These are phyloP conservation scores for Drosophila dives DNA, from an alignment of 2,888 invertebrate species.

Conservation along the genomic window DNA sequence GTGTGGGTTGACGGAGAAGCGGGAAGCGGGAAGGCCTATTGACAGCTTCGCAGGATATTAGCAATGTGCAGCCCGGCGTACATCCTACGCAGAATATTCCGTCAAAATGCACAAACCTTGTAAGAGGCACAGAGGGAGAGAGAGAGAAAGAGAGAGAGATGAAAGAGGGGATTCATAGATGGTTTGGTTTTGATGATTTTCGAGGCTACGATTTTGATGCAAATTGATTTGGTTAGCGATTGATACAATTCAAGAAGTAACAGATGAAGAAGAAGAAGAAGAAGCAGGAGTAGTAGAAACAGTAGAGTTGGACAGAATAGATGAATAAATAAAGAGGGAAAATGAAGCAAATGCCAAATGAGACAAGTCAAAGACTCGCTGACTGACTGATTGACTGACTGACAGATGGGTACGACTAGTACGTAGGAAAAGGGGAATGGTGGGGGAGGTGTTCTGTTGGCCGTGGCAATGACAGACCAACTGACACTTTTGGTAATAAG, in stretches of 20 bases:
- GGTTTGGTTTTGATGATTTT: constrained; percentile 52
- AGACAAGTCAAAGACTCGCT: constrained; percentile 68
- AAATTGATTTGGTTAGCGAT: constrained; percentile 75
- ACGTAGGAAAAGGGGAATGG: neutral
- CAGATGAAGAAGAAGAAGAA: neutral
- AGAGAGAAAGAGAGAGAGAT: neutral
- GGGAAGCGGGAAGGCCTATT: neutral
- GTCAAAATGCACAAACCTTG: constrained; percentile 42
- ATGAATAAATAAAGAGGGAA: constrained; percentile 78
- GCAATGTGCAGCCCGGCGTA: constrained; percentile 75
- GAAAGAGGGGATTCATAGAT: constrained; percentile 33
- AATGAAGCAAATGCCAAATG: constrained; percentile 77
- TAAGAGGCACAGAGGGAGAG: neutral
- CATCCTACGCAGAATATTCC: constrained; percentile 70
- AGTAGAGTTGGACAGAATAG: constrained; percentile 44
- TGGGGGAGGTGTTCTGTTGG: neutral
- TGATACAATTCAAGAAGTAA: constrained; percentile 51
- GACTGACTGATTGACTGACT: constrained; percentile 44
- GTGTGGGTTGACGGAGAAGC: neutral
- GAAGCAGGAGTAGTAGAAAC: constrained; percentile 1
- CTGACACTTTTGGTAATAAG: constrained; percentile 58
- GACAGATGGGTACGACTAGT: constrained; percentile 19
- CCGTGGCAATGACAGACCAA: constrained; percentile 51
- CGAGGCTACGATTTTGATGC: constrained; percentile 60
- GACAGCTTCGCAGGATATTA: constrained; percentile 68